Percentiles rank a stretch among this genome's conserved stretches.
phyloP scores from a whole-genome alignment of 1,140 invertebrate species.

The Eumaeus atala region DNA sequence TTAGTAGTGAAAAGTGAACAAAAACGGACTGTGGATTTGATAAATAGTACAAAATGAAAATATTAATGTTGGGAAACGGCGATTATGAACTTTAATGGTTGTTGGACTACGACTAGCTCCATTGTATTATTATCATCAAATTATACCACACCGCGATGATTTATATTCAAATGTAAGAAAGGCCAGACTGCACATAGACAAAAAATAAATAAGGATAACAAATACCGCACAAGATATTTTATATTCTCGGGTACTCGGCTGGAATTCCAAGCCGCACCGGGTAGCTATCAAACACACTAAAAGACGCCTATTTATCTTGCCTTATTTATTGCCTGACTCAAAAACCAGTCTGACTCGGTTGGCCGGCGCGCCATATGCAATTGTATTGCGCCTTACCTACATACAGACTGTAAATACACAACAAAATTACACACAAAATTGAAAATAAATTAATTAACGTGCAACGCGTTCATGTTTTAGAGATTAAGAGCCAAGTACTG shows the following conservation, averaged over 20 bases:
- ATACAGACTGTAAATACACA: background rate
- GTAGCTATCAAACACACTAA: constrained; percentile 64
- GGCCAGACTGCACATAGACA: background rate
- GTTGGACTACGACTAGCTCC: too few species aligned
- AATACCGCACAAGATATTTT: constrained; percentile 4
- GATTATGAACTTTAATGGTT: too few species aligned
- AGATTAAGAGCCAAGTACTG: too few species aligned
- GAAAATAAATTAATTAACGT: too few species aligned
- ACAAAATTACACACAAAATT: background rate
- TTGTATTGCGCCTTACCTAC: constrained; percentile 7
- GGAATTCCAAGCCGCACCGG: constrained; percentile 53
- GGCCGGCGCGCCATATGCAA: constrained; percentile 23
- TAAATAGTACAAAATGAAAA: too few species aligned
- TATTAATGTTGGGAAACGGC: too few species aligned
- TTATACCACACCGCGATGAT: too few species aligned
- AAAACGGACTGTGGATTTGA: too few species aligned
- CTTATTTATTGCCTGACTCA: constrained; percentile 67
- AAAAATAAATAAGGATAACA: background rate
- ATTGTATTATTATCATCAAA: too few species aligned
- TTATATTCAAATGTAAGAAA: too few species aligned
- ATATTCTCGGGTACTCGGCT: constrained; percentile 10
- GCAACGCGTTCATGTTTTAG: too few species aligned
- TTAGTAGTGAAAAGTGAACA: too few species aligned
- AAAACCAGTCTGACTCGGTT: constrained; percentile 53
- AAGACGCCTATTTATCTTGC: constrained; percentile 67